Percentiles rank a stretch among this genome's conserved stretches.
phyloP scores from a whole-genome alignment of 2,797 vertebrate species.

The Florisuga fusca region DNA sequence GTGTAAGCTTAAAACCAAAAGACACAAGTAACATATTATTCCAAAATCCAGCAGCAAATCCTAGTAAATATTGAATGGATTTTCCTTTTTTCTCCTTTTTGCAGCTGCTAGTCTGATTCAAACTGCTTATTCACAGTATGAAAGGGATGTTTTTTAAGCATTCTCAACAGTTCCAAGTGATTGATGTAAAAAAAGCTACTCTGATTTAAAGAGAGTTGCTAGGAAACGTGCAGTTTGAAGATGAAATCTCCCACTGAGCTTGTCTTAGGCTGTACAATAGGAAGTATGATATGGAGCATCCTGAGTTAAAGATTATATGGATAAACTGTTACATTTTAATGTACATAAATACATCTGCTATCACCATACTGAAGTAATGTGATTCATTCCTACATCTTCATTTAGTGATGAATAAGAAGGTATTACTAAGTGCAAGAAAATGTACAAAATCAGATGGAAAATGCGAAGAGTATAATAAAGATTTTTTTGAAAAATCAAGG shows the following conservation, averaged over 20 bases:
- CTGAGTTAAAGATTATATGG: slow-evolving; percentile 45
- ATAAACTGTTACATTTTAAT: slow-evolving; percentile 38
- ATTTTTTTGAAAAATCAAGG: not conserved
- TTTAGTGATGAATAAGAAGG: not conserved
- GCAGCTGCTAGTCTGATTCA: slow-evolving; percentile 71
- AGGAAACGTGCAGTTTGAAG: slow-evolving; percentile 84
- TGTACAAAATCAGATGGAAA: not conserved
- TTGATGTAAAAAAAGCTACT: slow-evolving; percentile 78
- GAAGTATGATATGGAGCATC: slow-evolving; percentile 18
- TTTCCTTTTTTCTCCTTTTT: slow-evolving; percentile 55
- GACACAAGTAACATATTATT: slow-evolving; percentile 25
- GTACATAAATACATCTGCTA: slow-evolving; percentile 10
- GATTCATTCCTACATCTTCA: not conserved
- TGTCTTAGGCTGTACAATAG: slow-evolving; percentile 56
- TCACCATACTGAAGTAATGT: not conserved
- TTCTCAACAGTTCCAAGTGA: slow-evolving; percentile 72
- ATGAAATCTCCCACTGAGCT: slow-evolving; percentile 77
- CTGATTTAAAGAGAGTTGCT: slow-evolving; percentile 88
- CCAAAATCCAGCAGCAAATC: slow-evolving; percentile 19
- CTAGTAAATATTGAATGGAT: slow-evolving; percentile 21
- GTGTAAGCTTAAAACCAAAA: slow-evolving; percentile 20
- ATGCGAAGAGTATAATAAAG: not conserved
- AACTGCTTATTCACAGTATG: slow-evolving; percentile 82
- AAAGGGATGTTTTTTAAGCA: slow-evolving; percentile 78
- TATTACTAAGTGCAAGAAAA: not conserved